Base-by-base conservation (phyloP, 2,113 vertebrate species). In the Bambusicola thoracicus region DNA sequence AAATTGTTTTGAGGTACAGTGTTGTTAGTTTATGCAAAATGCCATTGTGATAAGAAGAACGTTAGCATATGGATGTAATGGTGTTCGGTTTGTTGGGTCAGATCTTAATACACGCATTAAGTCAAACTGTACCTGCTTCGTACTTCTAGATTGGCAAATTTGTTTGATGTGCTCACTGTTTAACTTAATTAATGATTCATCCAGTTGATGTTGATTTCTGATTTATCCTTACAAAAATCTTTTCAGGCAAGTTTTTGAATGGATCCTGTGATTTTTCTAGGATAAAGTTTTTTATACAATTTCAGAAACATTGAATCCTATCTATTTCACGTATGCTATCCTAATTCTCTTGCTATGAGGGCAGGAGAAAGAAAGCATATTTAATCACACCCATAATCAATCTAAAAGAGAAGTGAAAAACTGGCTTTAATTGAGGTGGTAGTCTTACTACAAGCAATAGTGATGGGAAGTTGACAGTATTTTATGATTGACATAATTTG, bases 271-370 rank as follows among this genome's bases (percentile, higher is more conserved):
- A 76, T 85, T 90, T 94, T 94, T 83, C 55, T 84, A 59, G 72
- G 92, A 88, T 83, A 79, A 95, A 92, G 19, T 43, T 29, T 30
- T 53, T 53, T 51, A 81, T 32, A 81, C 49, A 25, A 77, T 67
- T 49, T 84, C 51, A 78, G 80, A 58, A 93, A 56, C 13, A 27
- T 8, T 20, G 32, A 79, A 17, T 79, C 12, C 8, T 85, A 22
- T 68, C 72, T 55, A 58, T 93, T 82, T 85, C 38, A 61, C 55
- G 41, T 0, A 2, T 36, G 0, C n/a, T 49, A 14, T 16, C 29
- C 32, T 74, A 4, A 86, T 88, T 78, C 38, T 72, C 20, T 86
- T 59, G 25, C 20, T 77, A 0, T 36, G 69, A 81, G 27, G 41
- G 40, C 90, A 75, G 55, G 51, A 25, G 10, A 40, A 81, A 63